Conservation (phyloP, 2,113 vertebrate species). For the Progne subis region DNA sequence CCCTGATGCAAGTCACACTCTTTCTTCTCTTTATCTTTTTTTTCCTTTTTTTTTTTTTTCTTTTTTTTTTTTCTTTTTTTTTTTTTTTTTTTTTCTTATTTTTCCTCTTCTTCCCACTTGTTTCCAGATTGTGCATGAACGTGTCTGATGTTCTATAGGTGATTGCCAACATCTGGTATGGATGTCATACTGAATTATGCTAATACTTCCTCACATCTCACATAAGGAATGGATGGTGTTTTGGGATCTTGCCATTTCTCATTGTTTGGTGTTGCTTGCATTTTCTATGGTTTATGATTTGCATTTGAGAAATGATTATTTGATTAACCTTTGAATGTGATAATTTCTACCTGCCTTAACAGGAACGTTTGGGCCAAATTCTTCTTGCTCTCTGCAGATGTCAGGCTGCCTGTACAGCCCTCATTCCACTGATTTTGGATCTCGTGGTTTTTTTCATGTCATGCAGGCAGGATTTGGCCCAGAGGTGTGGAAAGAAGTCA, state of each 20-base stretch:
- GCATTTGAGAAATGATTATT: conserved; percentile 7
- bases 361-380: conserved; percentile 52
- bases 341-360: conserved; percentile 31
- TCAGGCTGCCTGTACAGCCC: not conserved
- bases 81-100: not conserved
- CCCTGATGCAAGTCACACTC: not conserved
- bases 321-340: conserved; percentile 33
- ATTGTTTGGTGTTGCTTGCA: conserved; percentile 69
- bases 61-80: not conserved
- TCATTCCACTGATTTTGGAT: not conserved
- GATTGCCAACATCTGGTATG: conserved; percentile 72
- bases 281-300: conserved; percentile 41
- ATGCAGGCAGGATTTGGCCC: conserved; percentile 25
- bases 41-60: not conserved
- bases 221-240: conserved; percentile 15
- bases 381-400: conserved; percentile 15
- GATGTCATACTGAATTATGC: conserved; percentile 43
- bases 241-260: conserved; percentile 54
- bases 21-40: too few relatives aligned
- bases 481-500: not conserved
- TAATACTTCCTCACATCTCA: conserved; percentile 25
- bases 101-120: not conserved
- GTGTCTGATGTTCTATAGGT: conserved; percentile 18
- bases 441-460: not conserved
- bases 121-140: not conserved